Percentiles rank a stretch among this genome's conserved stretches.
These are phyloP conservation scores for Chinchilla lanigera DNA, from an alignment of 2,113 vertebrate species.

Conservation along the genomic window DNA sequence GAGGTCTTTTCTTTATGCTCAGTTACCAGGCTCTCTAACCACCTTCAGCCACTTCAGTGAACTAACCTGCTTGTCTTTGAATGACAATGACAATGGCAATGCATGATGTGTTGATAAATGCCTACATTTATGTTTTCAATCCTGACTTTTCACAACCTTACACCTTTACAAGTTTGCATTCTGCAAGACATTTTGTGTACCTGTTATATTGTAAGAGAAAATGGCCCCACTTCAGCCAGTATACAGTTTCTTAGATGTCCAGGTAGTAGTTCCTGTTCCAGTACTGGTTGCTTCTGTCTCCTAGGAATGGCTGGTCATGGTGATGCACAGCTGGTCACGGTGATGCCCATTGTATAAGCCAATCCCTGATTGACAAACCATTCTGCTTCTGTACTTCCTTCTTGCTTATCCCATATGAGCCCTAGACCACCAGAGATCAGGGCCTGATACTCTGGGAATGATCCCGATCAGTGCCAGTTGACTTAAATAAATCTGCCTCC, in stretches of 20 bases:
- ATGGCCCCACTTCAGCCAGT: background rate
- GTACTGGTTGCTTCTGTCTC: background rate
- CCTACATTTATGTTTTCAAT: background rate
- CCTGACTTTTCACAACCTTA: constrained; percentile 7
- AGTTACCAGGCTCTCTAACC: background rate
- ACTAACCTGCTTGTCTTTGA: background rate
- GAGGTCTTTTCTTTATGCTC: background rate
- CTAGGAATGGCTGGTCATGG: background rate
- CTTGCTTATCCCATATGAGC: background rate
- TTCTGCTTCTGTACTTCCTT: background rate
- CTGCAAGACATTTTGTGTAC: background rate
- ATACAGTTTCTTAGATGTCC: background rate
- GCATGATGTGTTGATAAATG: background rate
- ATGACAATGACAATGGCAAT: background rate
- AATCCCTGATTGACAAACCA: background rate
- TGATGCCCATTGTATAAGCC: background rate
- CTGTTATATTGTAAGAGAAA: background rate
- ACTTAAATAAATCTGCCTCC: background rate
- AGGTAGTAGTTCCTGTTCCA: background rate
- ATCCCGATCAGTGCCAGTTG: background rate
- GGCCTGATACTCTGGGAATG: background rate
- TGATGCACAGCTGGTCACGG: background rate
- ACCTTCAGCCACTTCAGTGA: background rate
- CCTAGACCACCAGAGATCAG: background rate
- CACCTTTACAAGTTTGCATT: background rate